A percentile compares a stretch with the other conserved stretches of the same genome.
Evolutionary conservation across 2,113 vertebrate species (phyloP).

Genomic region (Cettia cetti): DNA sequence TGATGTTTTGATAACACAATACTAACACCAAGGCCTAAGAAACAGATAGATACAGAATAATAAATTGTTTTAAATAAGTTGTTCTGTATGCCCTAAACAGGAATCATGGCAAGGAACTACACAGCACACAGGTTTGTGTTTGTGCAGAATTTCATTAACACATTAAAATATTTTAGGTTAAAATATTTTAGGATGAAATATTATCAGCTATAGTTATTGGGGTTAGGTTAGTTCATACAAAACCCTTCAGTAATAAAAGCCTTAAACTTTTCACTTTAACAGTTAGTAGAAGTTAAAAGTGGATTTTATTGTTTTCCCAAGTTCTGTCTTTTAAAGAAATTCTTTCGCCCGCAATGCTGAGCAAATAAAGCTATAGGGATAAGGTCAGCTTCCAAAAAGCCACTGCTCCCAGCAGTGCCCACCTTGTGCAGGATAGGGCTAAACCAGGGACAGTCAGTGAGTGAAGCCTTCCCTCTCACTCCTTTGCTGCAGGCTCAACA

Average conservation of each 20-base stretch:
- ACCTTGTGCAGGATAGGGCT: neutral
- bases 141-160: neutral
- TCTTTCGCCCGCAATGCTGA: neutral
- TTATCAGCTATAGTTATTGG: neutral
- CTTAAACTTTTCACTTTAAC: neutral
- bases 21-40: neutral
- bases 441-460: neutral
- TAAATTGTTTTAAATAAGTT: neutral
- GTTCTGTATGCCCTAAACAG: neutral
- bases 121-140: neutral
- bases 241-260: neutral
- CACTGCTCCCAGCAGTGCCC: neutral
- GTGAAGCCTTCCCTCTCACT: neutral
- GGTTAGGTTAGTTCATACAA: neutral
- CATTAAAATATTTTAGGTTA: neutral
- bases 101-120: neutral
- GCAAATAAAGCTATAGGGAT: neutral
- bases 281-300: neutral
- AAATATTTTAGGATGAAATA: neutral
- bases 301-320: neutral
- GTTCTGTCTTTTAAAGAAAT: neutral
- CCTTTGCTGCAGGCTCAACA: neutral
- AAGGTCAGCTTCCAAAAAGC: neutral
- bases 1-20: neutral
- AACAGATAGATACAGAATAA: neutral